Percentiles rank a stretch among this genome's conserved stretches.
Conservation (phyloP, 2,797 vertebrate genomes). For the Sibirionetta formosa region DNA sequence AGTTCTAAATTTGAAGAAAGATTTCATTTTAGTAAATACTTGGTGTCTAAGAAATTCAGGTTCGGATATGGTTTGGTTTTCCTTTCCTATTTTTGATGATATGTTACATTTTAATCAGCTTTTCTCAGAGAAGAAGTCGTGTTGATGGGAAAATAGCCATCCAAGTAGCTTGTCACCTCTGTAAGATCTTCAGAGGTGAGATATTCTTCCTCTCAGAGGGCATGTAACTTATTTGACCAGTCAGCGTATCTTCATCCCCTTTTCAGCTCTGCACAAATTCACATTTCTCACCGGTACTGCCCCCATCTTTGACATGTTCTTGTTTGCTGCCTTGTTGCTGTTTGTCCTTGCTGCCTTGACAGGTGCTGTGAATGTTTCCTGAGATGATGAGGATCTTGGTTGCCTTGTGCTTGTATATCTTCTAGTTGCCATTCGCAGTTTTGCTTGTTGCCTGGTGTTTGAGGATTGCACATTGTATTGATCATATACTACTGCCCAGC, state of each 20-base stretch:
- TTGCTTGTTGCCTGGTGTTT: not conserved
- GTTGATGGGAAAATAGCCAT: not conserved
- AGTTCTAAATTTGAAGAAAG: not conserved
- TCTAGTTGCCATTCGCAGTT: not conserved
- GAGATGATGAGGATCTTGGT: not conserved
- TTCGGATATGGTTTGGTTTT: not conserved
- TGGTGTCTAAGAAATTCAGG: not conserved
- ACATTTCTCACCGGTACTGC: not conserved
- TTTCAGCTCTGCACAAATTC: not conserved
- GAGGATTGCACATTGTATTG: not conserved
- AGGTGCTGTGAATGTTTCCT: not conserved
- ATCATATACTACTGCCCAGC: not conserved
- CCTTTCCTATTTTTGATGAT: not conserved
- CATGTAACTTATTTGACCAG: not conserved
- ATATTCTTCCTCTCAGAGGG: not conserved
- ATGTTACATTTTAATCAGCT: not conserved
- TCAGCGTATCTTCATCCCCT: not conserved
- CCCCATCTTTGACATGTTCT: not conserved
- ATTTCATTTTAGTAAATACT: not conserved
- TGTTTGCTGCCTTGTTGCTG: not conserved
- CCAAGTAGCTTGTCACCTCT: not conserved
- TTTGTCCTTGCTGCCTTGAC: not conserved
- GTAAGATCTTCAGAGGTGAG: not conserved
- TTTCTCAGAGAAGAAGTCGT: not conserved
- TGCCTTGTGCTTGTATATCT: not conserved